Evolutionary conservation across 2,113 vertebrate species (phyloP).

Genomic region (Dipodomys merriami): DNA sequence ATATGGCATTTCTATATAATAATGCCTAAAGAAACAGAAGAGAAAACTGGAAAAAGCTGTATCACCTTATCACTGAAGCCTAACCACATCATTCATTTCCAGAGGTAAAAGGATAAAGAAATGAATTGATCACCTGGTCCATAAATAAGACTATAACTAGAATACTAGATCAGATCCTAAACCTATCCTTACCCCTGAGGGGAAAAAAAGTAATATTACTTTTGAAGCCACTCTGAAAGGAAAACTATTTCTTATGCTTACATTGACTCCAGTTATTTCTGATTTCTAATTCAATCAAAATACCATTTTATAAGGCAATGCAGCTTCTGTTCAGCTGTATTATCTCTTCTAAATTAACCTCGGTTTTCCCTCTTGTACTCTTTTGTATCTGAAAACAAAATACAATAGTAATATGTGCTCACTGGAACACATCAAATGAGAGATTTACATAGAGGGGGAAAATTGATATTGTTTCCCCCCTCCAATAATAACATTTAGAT

Average conservation of each 20-base stretch:
- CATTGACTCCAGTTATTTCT: not conserved
- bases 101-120: not conserved
- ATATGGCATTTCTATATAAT: not conserved
- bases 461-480: not conserved
- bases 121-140: not conserved
- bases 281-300: conserved; percentile 22
- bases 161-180: not conserved
- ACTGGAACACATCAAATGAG: not conserved
- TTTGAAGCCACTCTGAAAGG: not conserved
- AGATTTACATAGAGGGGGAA: not conserved
- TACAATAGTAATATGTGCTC: not conserved
- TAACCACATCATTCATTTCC: not conserved
- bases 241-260: conserved; percentile 9
- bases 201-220: not conserved
- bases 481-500: not conserved
- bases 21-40: not conserved
- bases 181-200: not conserved
- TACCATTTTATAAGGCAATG: not conserved
- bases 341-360: conserved; percentile 27
- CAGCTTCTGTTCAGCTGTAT: not conserved
- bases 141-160: not conserved
- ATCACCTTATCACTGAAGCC: not conserved
- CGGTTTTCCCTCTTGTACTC: not conserved
- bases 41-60: not conserved
- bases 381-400: not conserved